Evolutionary conservation across 2,113 vertebrate genomes (phyloP).

Genomic region (Egretta garzetta): DNA sequence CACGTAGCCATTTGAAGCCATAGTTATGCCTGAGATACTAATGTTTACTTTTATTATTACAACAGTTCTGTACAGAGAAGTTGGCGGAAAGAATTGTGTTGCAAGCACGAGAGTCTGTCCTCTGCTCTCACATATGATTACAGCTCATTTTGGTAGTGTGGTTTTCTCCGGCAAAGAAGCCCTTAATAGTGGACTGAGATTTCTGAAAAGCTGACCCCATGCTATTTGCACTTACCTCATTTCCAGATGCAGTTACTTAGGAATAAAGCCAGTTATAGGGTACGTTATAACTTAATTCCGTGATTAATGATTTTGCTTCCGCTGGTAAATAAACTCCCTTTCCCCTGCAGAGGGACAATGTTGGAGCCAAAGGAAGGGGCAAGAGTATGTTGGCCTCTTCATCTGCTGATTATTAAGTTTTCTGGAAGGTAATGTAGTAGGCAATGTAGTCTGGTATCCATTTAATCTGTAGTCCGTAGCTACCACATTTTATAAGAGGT

Average conservation of each 20-base stretch:
- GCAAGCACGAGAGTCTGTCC: background rate
- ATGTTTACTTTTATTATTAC: background rate
- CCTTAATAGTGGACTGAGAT: background rate
- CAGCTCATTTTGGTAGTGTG: background rate
- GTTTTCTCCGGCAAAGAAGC: background rate
- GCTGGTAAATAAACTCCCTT: background rate
- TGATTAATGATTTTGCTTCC: slow-evolving; percentile 19
- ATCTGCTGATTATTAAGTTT: slow-evolving; percentile 10
- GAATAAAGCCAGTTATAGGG: background rate
- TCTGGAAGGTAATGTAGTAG: background rate
- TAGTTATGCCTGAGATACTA: background rate
- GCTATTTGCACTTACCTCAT: background rate
- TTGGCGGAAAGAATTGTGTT: background rate
- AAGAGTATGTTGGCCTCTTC: background rate
- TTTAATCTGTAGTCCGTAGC: background rate
- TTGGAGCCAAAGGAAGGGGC: background rate
- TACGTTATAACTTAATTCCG: background rate
- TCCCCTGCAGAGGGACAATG: background rate
- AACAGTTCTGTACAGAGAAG: background rate
- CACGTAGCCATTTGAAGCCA: background rate
- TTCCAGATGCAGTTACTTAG: background rate
- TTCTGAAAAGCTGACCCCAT: background rate
- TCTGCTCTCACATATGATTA: background rate
- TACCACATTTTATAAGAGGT: background rate
- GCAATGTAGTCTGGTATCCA: background rate